phyloP scores from a whole-genome alignment of 2,888 invertebrate genomes.

The Drosophila paranaensis region DNA sequence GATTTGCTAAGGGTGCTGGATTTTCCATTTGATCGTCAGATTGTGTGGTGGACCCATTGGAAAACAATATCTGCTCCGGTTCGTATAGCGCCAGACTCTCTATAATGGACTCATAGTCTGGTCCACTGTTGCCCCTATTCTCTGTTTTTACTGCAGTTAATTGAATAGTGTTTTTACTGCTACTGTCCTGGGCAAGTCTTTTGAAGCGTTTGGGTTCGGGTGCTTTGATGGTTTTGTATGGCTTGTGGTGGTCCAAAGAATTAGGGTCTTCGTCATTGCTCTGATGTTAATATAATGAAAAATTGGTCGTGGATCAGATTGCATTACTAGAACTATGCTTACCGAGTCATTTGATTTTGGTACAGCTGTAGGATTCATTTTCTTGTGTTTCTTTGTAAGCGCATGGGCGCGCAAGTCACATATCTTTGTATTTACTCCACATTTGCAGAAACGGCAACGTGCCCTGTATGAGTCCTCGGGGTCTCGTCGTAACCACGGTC shows the following conservation, averaged over 20 bases:
- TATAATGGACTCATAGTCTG: slow-evolving; percentile 64
- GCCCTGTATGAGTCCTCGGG: slow-evolving; percentile 70
- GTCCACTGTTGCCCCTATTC: slow-evolving; percentile 14
- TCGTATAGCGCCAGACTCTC: slow-evolving; percentile 66
- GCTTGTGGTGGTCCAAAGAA: slow-evolving; percentile 9
- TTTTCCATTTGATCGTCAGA: slow-evolving; percentile 25
- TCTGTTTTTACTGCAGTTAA: slow-evolving; percentile 25
- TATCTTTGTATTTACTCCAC: slow-evolving; percentile 66
- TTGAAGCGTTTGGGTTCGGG: slow-evolving; percentile 25
- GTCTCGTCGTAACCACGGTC: slow-evolving; percentile 59
- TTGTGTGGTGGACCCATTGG: slow-evolving; percentile 35
- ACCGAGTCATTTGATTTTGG: slow-evolving; percentile 35
- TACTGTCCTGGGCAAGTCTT: not conserved
- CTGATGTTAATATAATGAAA: slow-evolving; percentile 9
- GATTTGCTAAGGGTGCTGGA: not conserved
- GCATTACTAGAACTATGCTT: not conserved
- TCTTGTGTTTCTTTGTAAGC: slow-evolving; percentile 62
- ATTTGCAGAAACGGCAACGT: slow-evolving; percentile 64
- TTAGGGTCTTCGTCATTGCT: slow-evolving; percentile 25
- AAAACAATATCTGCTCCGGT: slow-evolving; percentile 62
- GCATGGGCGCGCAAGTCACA: slow-evolving; percentile 68
- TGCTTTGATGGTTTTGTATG: slow-evolving; percentile 21
- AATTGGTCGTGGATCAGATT: not conserved
- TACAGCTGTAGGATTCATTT: slow-evolving; percentile 18
- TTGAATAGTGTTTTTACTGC: slow-evolving; percentile 6